Conservation (phyloP, 2,797 vertebrate genomes). For the Coluber constrictor region DNA sequence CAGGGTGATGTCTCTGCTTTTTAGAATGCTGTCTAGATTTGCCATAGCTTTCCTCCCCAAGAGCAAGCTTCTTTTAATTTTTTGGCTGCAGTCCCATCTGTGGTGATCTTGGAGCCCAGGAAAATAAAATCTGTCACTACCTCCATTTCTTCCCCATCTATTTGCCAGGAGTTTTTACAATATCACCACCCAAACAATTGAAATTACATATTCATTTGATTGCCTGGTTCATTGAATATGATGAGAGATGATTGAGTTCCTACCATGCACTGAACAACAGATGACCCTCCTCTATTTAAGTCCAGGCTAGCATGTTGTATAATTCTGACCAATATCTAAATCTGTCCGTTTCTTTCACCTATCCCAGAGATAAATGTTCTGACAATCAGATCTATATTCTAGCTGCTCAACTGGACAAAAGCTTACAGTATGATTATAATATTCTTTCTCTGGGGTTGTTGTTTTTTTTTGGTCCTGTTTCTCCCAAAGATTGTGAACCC, state of each 20-base stretch:
- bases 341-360: background rate
- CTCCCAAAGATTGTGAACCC: constrained; percentile 5
- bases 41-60: too few species aligned
- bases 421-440: background rate
- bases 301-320: background rate
- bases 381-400: background rate
- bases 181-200: background rate
- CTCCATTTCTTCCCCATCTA: too few species aligned
- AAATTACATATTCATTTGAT: background rate
- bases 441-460: background rate
- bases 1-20: too few species aligned
- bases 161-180: background rate
- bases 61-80: too few species aligned
- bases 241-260: background rate
- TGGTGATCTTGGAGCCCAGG: too few species aligned
- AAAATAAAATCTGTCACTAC: too few species aligned
- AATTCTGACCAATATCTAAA: background rate
- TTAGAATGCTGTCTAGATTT: too few species aligned
- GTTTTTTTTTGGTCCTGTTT: background rate
- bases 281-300: background rate
- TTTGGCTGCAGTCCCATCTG: too few species aligned
- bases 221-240: background rate
- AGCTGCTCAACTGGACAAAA: background rate
- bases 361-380: background rate
- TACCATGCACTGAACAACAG: background rate